Evolutionary conservation across 2,113 vertebrate genomes (phyloP), one percentile per base, ranked within the genome.

Genomic region (Ictalurus punctatus): DNA sequence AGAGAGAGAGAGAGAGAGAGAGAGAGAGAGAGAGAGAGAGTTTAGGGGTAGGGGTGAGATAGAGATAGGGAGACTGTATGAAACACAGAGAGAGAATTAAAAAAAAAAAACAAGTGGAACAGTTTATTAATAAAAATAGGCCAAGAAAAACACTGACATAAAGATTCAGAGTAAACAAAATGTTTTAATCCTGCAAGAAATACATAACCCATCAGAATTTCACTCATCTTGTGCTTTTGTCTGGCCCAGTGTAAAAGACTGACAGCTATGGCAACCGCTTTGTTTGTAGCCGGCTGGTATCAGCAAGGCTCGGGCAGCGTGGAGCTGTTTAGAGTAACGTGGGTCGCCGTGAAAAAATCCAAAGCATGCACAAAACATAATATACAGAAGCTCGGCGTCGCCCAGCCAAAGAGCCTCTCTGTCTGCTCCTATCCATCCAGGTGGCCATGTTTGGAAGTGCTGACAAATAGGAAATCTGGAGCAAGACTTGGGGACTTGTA

Each of bases 391-490:
- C 91, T 94, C 93, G 89, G 93, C 93, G 93, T 95, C 94, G 90
- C 93, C 86, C 91, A 84, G 91, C 90, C 71, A 92, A 93, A 92
- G 93, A 94, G 93, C 87, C 94, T 93, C 90, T 84, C 88, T 91
- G 94, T 95, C 93, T 95, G 94, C 91, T 90, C 86, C 84, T 69
- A 91, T 92, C 94, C 89, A 94, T 63, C 56, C 94, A 94, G 94
- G 95, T 94, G 93, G 92, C 94, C 95, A 94, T 96, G 94, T 96
- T 96, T 96, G 94, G 95, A 96, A 95, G 93, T 94, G 94, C 94
- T 94, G 95, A 95, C 95, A 95, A 95, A 95, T 92, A 94, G 92
- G 93, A 93, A 93, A 92, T 91, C 65, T 65, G 78, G 91, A 90
- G 90, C 91, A 90, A 81, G 10, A 76, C 86, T 78, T 87, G 40